Evolutionary conservation across 2,113 vertebrate genomes (phyloP), one percentile per base, ranked within the genome.

Genomic region (Neomonachus schauinslandi): DNA sequence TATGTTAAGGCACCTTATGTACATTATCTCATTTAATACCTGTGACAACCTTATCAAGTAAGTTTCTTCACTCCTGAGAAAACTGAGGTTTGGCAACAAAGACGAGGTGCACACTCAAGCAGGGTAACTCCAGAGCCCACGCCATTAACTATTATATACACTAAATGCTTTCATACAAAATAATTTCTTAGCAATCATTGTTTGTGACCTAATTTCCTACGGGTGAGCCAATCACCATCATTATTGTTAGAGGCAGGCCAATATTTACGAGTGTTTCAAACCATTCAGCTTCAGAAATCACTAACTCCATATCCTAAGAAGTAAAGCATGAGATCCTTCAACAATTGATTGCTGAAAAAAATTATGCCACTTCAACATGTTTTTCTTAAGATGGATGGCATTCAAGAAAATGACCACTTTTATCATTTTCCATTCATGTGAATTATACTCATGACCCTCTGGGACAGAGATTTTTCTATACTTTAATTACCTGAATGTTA

Each of bases 391-490:
- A 85, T 18, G 71, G n/a, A 74, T 11, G 71, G n/a, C 53, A 85
- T 72, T 92, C 33, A 81, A 74, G 83, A 95, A 84, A 94, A 12
- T 80, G 61, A 88, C 16, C 31, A 76, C 31, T 53, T 51, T 88
- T 59, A 89, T 9, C 33, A 94, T 51, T 84, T 95, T 63, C 42
- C 18, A 77, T 92, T 92, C 15, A 92, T 85, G n/a, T 81, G 79
- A 89, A 74, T 85, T 22, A 87, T 11, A 79, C 24, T 87, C n/a
- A 95, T 49, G 46, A 74, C 11, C 28, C 63, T 53, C 63, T 57
- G 63, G 22, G 55, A 33, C 22, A 92, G 84, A 93, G 22, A 72
- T 46, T 94, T 93, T 89, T 72, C 85, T 95, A 91, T 1, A 91
- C 10, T 91, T 90, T 87, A 83, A 72, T 84, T 89, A 92, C 13